Percentiles rank a stretch among this genome's conserved stretches.
phyloP scores from a whole-genome alignment of 2,888 invertebrate species.

The Meganola albula region DNA sequence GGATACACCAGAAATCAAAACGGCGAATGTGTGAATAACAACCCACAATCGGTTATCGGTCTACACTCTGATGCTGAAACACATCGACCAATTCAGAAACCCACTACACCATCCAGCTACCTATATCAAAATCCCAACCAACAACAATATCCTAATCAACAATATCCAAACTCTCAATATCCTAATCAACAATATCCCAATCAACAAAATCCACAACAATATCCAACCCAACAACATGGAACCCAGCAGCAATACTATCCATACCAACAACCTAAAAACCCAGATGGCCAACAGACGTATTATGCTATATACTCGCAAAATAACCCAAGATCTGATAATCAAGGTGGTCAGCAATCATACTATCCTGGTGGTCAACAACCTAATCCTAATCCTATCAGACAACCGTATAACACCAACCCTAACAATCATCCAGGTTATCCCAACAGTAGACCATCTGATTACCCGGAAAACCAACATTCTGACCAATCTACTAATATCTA shows the following conservation, averaged over 20 bases:
- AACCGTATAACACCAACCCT: too few species aligned
- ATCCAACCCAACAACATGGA: too few species aligned
- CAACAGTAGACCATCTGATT: slow-evolving; percentile 2
- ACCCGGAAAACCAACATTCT: slow-evolving; percentile 16
- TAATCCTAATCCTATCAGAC: slow-evolving; percentile 1
- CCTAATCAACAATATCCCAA: slow-evolving; percentile 15
- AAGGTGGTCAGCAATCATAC: background rate
- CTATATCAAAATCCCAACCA: background rate
- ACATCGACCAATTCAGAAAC: background rate
- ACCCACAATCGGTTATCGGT: slow-evolving; percentile 8
- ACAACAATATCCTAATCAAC: slow-evolving; percentile 2
- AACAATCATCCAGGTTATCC: background rate
- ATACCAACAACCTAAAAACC: slow-evolving; percentile 17
- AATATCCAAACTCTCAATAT: slow-evolving; percentile 5
- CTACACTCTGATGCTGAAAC: slow-evolving; percentile 10
- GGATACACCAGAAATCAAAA: slow-evolving; percentile 36
- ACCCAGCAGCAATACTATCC: background rate
- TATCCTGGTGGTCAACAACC: slow-evolving; percentile 5
- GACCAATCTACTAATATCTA: too few species aligned
- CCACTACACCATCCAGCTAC: background rate
- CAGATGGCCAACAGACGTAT: too few species aligned
- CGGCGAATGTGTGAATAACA: slow-evolving; percentile 35
- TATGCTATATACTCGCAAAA: too few species aligned
- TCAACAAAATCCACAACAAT: slow-evolving; percentile 15
- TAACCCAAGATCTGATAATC: too few species aligned